phyloP scores from a whole-genome alignment of 2,113 vertebrate species.

The Sardina pilchardus region DNA sequence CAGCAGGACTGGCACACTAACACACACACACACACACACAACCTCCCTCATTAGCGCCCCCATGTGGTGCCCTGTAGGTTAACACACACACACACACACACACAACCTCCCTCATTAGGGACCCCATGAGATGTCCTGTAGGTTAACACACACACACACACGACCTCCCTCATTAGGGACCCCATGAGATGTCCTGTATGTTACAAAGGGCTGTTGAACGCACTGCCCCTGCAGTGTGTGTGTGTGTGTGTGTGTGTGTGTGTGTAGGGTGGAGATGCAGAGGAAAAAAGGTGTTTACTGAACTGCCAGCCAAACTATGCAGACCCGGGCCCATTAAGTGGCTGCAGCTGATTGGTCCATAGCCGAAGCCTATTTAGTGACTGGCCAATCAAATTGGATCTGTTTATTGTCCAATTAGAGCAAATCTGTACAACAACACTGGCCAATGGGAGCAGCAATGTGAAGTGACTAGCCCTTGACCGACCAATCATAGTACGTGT shows the following conservation, averaged over 20 bases:
- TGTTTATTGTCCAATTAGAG: no score
- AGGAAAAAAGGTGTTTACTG: no score
- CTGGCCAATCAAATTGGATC: no score
- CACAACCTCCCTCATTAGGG: neutral
- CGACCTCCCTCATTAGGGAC: neutral
- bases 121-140: neutral
- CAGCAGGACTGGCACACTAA: neutral
- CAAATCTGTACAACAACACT: neutral
- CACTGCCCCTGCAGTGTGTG: neutral
- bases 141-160: slow-evolving; percentile 24
- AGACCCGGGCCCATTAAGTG: no score
- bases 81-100: neutral
- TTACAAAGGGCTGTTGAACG: neutral
- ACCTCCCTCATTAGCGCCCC: neutral
- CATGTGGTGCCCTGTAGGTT: neutral
- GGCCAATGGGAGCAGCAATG: neutral
- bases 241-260: slow-evolving; percentile 46
- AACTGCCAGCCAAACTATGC: no score
- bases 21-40: slow-evolving; percentile 56
- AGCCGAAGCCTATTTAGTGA: no score
- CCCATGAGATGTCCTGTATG: neutral
- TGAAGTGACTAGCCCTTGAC: neutral
- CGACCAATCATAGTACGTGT: neutral
- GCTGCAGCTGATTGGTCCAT: no score
- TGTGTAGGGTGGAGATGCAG: slow-evolving; percentile 15